Percentiles rank a stretch among this genome's conserved stretches.
Conservation (phyloP, 2,113 vertebrate genomes). For the Riparia riparia region DNA sequence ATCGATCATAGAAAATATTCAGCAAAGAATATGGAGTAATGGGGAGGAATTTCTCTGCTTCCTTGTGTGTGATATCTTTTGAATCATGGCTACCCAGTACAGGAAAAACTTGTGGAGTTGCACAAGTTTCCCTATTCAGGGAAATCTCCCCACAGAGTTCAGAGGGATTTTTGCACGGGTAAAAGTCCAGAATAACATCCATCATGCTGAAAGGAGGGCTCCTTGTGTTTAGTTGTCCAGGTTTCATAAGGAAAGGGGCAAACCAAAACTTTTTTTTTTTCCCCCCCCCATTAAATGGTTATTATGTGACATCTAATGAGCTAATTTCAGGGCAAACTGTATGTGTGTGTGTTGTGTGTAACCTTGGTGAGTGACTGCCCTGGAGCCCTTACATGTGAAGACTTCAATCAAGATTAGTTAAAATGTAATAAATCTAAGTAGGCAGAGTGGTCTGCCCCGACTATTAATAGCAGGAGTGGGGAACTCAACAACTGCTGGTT, state of each 20-base stretch:
- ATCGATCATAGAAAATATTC: background rate
- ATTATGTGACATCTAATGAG: background rate
- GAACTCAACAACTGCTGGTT: slow-evolving; percentile 72
- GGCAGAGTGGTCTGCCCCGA: slow-evolving; percentile 30
- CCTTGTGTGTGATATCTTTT: background rate
- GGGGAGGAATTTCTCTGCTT: background rate
- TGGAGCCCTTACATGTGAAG: background rate
- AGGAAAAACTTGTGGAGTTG: background rate
- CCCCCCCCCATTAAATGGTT: background rate
- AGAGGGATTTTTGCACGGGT: background rate
- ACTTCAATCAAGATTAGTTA: slow-evolving; percentile 71
- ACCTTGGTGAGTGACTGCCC: slow-evolving; percentile 48
- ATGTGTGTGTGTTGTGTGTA: background rate
- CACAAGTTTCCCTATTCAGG: background rate
- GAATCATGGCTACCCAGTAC: background rate
- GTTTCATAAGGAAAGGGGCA: background rate
- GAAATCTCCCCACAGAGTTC: background rate
- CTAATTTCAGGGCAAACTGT: background rate
- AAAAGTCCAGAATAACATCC: background rate
- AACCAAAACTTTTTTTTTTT: background rate
- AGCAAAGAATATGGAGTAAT: background rate
- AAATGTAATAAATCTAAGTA: slow-evolving; percentile 72
- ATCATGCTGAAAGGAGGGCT: background rate
- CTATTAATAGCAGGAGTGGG: slow-evolving; percentile 66
- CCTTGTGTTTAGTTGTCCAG: background rate